A percentile compares a stretch with the other conserved stretches of the same genome.
phyloP scores from a whole-genome alignment of 2,113 vertebrate species.

The Guaruba guarouba region DNA sequence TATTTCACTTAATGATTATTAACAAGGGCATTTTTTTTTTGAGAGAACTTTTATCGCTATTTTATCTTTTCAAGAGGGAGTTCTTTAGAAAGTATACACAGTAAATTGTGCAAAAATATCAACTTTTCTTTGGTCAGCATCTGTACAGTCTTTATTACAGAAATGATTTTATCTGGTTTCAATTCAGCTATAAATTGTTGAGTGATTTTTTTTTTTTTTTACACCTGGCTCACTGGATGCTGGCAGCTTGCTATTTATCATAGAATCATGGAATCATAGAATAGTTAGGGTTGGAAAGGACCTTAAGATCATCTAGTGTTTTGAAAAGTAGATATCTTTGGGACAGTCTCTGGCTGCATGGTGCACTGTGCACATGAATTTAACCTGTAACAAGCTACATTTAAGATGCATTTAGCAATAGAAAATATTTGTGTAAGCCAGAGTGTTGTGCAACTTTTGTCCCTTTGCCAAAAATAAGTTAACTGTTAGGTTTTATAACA shows the following conservation, averaged over 20 bases:
- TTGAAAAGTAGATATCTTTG: constrained; percentile 47
- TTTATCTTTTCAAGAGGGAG: constrained; percentile 18
- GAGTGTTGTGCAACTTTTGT: constrained; percentile 76
- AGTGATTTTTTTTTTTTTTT: constrained; percentile 55
- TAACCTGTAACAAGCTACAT: constrained; percentile 65
- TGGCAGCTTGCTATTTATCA: constrained; percentile 15
- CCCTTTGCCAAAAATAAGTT: constrained; percentile 82
- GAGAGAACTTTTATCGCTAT: neutral
- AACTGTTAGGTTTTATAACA: constrained; percentile 80
- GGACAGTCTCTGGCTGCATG: neutral
- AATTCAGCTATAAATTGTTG: constrained; percentile 54
- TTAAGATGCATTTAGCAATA: constrained; percentile 77
- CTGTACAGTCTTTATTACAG: constrained; percentile 19
- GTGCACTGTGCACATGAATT: constrained; percentile 39
- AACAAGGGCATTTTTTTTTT: neutral
- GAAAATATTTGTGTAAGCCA: constrained; percentile 74
- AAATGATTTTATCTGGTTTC: constrained; percentile 65
- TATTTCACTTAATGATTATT: constrained; percentile 5
- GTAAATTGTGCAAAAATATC: constrained; percentile 11
- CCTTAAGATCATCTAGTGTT: neutral
- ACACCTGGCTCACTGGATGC: constrained; percentile 45
- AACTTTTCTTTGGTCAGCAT: neutral
- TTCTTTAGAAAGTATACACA: constrained; percentile 15
- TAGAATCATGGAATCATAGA: too few relatives aligned
- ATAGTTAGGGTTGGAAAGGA: too few relatives aligned